Base-by-base conservation (phyloP, 2,888 invertebrate genomes). In the Drosophila ustulata region DNA sequence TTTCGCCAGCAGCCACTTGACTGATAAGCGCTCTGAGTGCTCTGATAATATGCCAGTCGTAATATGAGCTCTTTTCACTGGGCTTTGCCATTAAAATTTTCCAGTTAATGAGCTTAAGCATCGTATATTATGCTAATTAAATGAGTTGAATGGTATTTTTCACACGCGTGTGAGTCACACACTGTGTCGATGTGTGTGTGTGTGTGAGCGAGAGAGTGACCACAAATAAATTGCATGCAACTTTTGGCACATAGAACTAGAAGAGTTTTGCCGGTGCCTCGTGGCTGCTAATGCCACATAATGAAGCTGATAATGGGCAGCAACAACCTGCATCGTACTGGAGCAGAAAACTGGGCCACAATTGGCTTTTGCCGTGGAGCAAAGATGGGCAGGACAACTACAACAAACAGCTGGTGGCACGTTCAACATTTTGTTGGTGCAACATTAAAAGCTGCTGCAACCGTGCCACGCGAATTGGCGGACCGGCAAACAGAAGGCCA, bases 231-330 rank as follows among this genome's bases (percentile, higher is more conserved):
- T 87, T 76, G 80, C 71, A 72, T 75, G 71, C 85, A 87, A 85
- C 84, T 85, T 87, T 87, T 75, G 78, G 80, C 84, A 74, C 64
- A 78, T 76, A 71, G 76, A 80, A 76, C 49, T 78, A 72, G 68
- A 75, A 47, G 46, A 66, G 56, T 67, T 61, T 30, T 32, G 49
- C 41, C 11, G 34, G 11, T 34, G 34, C 11, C 11, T n/a, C 64
- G 41, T 43, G 52, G 77, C 77, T 75, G 74, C 79, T 85, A 85
- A 85, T 85, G 79, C 88, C 88, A 80, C 85, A 88, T 85, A 87
- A 87, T 86, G 88, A 86, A 78, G 80, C 88, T 82, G 88, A 85
- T 86, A 88, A 87, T 88, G 80, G 85, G 65, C 80, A 81, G 64
- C 65, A 66, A 37, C 57, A 69, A 57, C 51, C 56, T 46, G 61